Conservation (phyloP, 1,140 invertebrate genomes). For the Kradibia gibbosae region DNA sequence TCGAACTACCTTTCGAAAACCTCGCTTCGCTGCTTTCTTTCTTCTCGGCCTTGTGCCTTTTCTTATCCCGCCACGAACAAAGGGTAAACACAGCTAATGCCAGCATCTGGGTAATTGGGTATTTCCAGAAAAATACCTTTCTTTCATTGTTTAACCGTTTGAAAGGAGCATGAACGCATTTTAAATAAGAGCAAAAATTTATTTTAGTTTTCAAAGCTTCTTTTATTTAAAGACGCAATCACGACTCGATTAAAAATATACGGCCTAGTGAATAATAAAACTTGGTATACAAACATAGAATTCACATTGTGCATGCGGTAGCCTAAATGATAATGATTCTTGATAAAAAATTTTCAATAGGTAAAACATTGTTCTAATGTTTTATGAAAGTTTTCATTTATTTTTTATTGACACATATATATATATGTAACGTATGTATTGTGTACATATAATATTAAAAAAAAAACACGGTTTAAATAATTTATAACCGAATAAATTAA, state of each 20-base stretch:
- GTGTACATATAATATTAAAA: too few relatives aligned
- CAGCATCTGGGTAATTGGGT: constrained; percentile 44
- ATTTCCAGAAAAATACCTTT: constrained; percentile 26
- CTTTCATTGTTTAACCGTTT: constrained; percentile 38
- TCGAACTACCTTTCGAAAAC: constrained; percentile 24
- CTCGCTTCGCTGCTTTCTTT: background rate
- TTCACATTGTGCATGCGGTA: background rate
- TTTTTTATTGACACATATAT: too few relatives aligned
- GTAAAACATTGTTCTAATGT: too few relatives aligned
- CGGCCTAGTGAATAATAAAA: background rate
- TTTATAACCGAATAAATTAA: too few relatives aligned
- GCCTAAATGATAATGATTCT: too few relatives aligned
- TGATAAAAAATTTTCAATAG: too few relatives aligned
- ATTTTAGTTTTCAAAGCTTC: background rate
- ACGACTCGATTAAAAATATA: background rate
- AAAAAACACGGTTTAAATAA: too few relatives aligned
- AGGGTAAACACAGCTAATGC: constrained; percentile 29
- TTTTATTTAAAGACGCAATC: background rate
- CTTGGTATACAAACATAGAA: background rate
- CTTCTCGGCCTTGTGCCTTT: constrained; percentile 23
- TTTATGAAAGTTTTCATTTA: too few relatives aligned
- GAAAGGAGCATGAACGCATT: constrained; percentile 13
- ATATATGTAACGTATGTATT: too few relatives aligned
- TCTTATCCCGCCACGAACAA: constrained; percentile 8
- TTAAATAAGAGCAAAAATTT: constrained; percentile 14